A percentile compares a stretch with the other conserved stretches of the same genome.
Conservation (phyloP, 2,797 vertebrate species). For the Amblyopsis hoosieri region DNA sequence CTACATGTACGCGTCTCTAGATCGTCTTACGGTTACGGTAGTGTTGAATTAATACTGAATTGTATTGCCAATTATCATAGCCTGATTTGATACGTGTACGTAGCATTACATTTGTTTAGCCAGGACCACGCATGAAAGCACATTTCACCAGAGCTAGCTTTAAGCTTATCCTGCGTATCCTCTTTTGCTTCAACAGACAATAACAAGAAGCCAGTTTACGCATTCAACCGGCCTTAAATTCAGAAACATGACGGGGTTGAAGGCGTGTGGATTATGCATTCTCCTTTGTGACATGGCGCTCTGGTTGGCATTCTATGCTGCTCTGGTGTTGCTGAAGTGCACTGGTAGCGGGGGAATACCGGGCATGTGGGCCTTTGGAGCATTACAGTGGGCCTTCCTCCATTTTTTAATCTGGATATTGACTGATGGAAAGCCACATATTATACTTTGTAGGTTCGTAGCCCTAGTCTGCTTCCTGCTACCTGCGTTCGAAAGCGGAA, state of each 20-base stretch:
- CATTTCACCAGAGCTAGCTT: not conserved
- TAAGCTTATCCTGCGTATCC: not conserved
- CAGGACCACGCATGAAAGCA: not conserved
- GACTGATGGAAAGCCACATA: conserved; percentile 20
- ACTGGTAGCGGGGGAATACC: conserved; percentile 33
- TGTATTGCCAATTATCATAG: too few relatives aligned
- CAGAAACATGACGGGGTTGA: conserved; percentile 24
- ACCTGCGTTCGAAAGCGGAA: conserved; percentile 61
- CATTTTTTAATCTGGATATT: conserved; percentile 17
- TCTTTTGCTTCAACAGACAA: not conserved
- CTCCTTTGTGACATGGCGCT: conserved; percentile 47
- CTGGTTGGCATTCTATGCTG: conserved; percentile 22
- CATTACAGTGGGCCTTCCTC: conserved; percentile 54
- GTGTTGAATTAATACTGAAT: not conserved
- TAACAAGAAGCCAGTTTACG: conserved; percentile 11
- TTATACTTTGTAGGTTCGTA: conserved; percentile 41
- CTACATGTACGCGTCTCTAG: not conserved
- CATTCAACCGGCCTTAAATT: not conserved
- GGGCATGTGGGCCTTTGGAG: conserved; percentile 63
- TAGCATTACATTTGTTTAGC: too few relatives aligned
- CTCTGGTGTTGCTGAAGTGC: conserved; percentile 22
- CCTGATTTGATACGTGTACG: too few relatives aligned
- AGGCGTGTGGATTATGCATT: conserved; percentile 22
- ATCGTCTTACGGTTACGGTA: too few relatives aligned
- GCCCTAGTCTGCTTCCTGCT: conserved; percentile 64